Base-by-base conservation (phyloP, 2,113 vertebrate genomes). In the Cyanistes caeruleus region DNA sequence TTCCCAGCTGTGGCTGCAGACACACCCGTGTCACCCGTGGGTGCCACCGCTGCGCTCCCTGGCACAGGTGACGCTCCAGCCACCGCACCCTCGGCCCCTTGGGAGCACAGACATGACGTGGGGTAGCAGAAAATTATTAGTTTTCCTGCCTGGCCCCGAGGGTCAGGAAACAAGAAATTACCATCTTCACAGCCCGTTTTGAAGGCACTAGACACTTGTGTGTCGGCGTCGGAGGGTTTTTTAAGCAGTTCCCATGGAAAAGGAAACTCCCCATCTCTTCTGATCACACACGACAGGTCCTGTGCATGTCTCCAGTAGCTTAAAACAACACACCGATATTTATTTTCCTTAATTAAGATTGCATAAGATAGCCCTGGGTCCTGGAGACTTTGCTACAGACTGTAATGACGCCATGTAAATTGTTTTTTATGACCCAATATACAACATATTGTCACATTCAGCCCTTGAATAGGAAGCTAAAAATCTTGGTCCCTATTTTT, bases 101-200 rank as follows among this genome's bases (percentile, higher is more conserved):
- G 2, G 8, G 9, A 16, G 64, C 91, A 43, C 72, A 93, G 96
- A 81, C 59, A n/a, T 96, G 96, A 97, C 48, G 76, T 97, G 33
- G 97, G 62, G 68, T 60, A 12, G 56, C 95, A 87, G 73, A 95
- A 95, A 97, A 97, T 95, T 70, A 95, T 91, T 74, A 93, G 68
- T 69, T 90, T 86, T 91, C 77, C 87, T 44, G 77, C 28, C 19
- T 52, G 91, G 89, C 96, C 96, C 93, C 25, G 33, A 96, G 96
- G 96, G 97, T 92, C 97, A 98, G 98, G 98, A 98, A 98, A 97
- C 89, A 86, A 83, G 95, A 97, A 97, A 98, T 95, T 94, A 94
- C 55, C 64, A 24, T 96, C 80, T 84, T 94, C 30, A 53, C 90
- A 69, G 85, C 90, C 95, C 22, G 9, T 91, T 93, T 83, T 4